Conservation (phyloP, 2,113 vertebrate genomes). For the Oryctolagus cuniculus region DNA sequence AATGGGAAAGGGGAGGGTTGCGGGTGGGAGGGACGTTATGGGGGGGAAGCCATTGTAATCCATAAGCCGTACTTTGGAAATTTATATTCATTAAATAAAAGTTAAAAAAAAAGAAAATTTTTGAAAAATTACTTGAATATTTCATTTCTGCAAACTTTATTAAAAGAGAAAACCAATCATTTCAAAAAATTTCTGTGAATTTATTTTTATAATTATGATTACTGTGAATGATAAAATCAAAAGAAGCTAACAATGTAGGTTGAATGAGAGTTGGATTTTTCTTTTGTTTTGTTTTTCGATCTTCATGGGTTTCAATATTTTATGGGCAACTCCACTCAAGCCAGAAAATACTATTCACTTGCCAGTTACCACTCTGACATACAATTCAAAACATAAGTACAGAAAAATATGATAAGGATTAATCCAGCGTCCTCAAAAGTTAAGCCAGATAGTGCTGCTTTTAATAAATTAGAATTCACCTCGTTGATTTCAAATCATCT, state of each 20-base stretch:
- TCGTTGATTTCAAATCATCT: slow-evolving; percentile 41
- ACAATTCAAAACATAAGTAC: no score
- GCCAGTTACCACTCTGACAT: background rate
- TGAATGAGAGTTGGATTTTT: background rate
- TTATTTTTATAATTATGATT: background rate
- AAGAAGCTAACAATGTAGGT: background rate
- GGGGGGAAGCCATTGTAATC: no score
- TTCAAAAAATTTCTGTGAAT: background rate
- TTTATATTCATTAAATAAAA: no score
- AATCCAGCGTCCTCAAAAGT: background rate
- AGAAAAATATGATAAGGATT: background rate
- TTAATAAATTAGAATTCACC: slow-evolving; percentile 35
- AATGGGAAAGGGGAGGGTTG: no score
- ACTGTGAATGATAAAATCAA: background rate
- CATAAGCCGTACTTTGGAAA: no score
- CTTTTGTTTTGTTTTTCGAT: background rate
- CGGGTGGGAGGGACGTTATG: no score
- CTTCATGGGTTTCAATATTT: background rate
- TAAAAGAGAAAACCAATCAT: slow-evolving; percentile 7
- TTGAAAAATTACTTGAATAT: background rate
- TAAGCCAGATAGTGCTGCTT: slow-evolving; percentile 28
- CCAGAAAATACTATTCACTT: background rate
- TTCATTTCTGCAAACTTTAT: background rate
- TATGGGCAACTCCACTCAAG: background rate
- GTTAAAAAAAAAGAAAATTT: no score